Conservation (phyloP, 2,888 invertebrate species). For the Brachylomia viminalis region DNA sequence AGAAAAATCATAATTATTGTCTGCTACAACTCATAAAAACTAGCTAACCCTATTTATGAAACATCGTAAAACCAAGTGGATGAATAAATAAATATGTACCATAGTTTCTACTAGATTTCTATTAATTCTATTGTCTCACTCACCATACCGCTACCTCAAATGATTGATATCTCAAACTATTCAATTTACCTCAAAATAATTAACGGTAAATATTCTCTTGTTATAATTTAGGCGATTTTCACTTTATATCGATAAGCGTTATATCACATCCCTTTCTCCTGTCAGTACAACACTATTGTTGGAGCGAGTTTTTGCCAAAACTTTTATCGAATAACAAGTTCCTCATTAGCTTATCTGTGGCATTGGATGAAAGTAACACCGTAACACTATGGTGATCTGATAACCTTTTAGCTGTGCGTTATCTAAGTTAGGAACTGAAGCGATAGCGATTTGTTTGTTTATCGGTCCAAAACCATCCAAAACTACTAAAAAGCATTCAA, state of each 20-base stretch:
- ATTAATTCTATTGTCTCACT: conserved; percentile 2
- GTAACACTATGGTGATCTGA: conserved; percentile 68
- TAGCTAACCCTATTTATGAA: too few relatives aligned
- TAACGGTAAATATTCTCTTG: conserved; percentile 33
- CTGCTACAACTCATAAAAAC: not conserved
- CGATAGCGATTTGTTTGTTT: conserved; percentile 16
- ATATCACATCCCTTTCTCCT: conserved; percentile 70
- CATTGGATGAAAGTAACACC: conserved; percentile 73
- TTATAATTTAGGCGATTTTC: conserved; percentile 55
- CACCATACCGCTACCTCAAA: conserved; percentile 12
- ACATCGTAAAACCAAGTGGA: not conserved
- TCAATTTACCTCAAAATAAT: conserved; percentile 43
- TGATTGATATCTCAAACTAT: conserved; percentile 26
- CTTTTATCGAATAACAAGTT: conserved; percentile 72
- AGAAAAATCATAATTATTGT: not conserved
- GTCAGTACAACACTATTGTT: conserved; percentile 67
- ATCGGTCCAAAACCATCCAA: too few relatives aligned
- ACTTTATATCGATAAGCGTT: conserved; percentile 52
- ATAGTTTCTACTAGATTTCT: not conserved
- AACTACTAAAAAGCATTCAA: too few relatives aligned
- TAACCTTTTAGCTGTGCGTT: conserved; percentile 52
- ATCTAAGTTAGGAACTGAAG: conserved; percentile 21
- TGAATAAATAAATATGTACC: not conserved
- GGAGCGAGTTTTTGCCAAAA: conserved; percentile 70
- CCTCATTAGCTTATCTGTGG: conserved; percentile 77